Evolutionary conservation across 1,140 invertebrate genomes (phyloP), one percentile per base, ranked within the genome.

Genomic region (Apis cerana): DNA sequence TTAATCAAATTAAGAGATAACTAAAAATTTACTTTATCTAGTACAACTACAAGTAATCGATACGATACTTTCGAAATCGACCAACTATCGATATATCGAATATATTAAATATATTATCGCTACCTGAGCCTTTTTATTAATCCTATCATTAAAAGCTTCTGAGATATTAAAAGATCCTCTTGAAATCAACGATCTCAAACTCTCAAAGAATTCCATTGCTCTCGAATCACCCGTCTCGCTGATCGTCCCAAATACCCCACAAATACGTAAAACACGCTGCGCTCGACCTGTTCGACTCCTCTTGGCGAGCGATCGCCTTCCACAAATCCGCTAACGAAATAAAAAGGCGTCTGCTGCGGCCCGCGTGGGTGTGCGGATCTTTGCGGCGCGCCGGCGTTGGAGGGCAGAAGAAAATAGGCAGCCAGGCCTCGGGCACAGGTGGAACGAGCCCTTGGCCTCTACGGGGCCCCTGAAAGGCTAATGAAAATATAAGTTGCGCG

Each of bases 401-500:
- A 76, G 75, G 52, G 50, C 70, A 70, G 10, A 7, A 13, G 71
- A 76, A 85, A 78, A 76, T 64, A 27, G 71, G 58, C 58, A n/a
- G n/a, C n/a, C n/a, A 65, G 15, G 61, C 74, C 54, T 48, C 67
- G 80, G 61, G 83, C 77, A 68, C 77, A 81, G 78, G 71, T 84
- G 71, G 72, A 75, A 68, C 78, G 61, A 83, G 84, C 58, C 54
- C n/a, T 9, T 27, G 72, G 43, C 52, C 71, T 48, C 52, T 8
- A 54, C 48, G 27, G 33, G 33, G 33, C 33, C 33, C 33, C 21
- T 82, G 81, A 82, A 82, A 78, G 81, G 81, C 81, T 82, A 82
- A 82, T 82, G 81, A 82, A 82, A 78, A 82, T 82, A 82, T 82
- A 82, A 82, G 74, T 82, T 78, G 27, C 74, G 56, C 80, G 64